Base-by-base conservation (phyloP, 2,797 vertebrate genomes). In the Pseudochirops corinnae region DNA sequence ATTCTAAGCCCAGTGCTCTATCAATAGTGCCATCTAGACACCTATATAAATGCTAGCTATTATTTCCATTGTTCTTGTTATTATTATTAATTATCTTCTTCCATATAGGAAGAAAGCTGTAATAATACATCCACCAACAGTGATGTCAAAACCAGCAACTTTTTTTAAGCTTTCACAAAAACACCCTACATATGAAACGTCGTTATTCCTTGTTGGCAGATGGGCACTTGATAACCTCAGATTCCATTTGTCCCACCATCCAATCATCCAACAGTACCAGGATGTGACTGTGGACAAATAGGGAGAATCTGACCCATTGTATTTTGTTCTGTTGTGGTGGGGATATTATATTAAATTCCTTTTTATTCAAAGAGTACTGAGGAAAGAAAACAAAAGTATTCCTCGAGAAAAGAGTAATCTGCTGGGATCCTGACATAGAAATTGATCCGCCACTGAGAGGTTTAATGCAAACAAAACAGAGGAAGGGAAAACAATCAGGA, bases 401-500 rank as follows among this genome's bases (percentile, higher is more conserved):
- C 97, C 39, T 93, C 92, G 4, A 91, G 97, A 97, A 95, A 98
- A 96, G 95, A 55, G n/a, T 97, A 93, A 98, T 97, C 95, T 93
- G 31, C 11, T 3, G 93, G 97, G 96, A 93, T 97, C 90, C 94
- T 97, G 95, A 97, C 96, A 96, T 91, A 97, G 94, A 95, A 96
- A 93, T 92, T 97, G 97, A 92, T 97, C 96, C 94, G 6, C 58
- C 95, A 97, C 90, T 91, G 92, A 95, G 94, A 98, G 95, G 95
- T 29, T 97, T 95, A 95, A 82, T 97, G 96, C 93, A 97, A 56
- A 93, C 91, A 97, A 46, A 97, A 97, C 0, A 97, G 92, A 94
- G 93, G 97, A 97, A 96, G 94, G 97, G 94, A 95, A 96, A 97
- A 97, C 10, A n/a, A n/a, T 67, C 67, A 96, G 52, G 94, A 97